Percentiles rank a stretch among this genome's conserved stretches.
Conservation (phyloP, 1,140 invertebrate species). For the Drepana arcuata region DNA sequence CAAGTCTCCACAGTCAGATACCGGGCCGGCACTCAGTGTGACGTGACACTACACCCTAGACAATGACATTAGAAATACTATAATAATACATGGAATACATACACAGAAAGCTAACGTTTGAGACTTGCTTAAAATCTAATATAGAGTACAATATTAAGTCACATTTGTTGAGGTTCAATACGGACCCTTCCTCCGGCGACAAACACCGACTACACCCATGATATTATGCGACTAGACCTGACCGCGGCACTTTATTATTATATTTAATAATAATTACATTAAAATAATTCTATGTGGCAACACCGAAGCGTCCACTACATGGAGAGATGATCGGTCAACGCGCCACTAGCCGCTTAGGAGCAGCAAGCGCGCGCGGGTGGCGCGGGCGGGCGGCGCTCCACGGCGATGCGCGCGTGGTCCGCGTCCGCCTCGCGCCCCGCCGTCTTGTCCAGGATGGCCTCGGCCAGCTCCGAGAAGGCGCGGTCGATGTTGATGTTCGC, state of each 20-base stretch:
- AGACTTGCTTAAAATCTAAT: no score
- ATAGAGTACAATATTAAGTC: no score
- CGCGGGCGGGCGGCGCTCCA: slow-evolving; percentile 60
- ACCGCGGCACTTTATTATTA: no score
- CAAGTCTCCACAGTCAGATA: no score
- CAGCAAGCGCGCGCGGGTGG: slow-evolving; percentile 60
- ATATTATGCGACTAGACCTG: slow-evolving; percentile 19
- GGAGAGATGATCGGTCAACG: no score
- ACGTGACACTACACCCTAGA: no score
- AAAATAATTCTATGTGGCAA: neutral
- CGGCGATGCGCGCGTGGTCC: slow-evolving; percentile 59
- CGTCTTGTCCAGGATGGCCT: slow-evolving; percentile 69
- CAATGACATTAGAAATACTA: no score
- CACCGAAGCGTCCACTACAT: neutral
- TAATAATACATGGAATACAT: no score
- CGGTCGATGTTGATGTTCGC: slow-evolving; percentile 93
- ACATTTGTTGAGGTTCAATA: neutral
- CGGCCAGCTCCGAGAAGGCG: slow-evolving; percentile 93
- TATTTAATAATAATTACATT: no score
- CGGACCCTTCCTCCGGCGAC: neutral
- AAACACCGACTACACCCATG: slow-evolving; percentile 3
- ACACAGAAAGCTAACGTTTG: no score
- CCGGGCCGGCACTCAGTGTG: no score
- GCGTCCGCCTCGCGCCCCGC: slow-evolving; percentile 63
- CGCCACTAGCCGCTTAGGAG: slow-evolving; percentile 27